Conservation (phyloP, 2,797 vertebrate genomes). For the Schizopygopsis pylzovi region DNA sequence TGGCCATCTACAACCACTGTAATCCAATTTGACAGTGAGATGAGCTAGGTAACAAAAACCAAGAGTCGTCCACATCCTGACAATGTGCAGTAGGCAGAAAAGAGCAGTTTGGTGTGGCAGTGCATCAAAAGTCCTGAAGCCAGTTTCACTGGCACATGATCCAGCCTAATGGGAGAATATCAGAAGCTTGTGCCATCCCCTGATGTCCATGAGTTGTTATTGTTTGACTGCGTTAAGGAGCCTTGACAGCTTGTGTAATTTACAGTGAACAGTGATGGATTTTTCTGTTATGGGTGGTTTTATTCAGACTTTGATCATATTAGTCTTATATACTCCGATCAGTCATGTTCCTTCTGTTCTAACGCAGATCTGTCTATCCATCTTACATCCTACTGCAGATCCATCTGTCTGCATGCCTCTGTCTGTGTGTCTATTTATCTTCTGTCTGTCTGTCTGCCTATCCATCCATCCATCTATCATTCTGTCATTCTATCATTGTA, state of each 20-base stretch:
- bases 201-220: not conserved
- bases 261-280: slow-evolving; percentile 44
- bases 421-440: not conserved
- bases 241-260: slow-evolving; percentile 25
- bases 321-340: not conserved
- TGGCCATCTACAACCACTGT: slow-evolving; percentile 26
- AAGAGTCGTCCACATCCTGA: not conserved
- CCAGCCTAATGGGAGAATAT: slow-evolving; percentile 11
- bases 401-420: not conserved
- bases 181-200: not conserved
- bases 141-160: not conserved
- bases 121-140: not conserved
- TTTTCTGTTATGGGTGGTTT: slow-evolving; percentile 42
- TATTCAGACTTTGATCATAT: slow-evolving; percentile 44
- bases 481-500: not conserved
- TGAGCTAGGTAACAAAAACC: slow-evolving; percentile 3
- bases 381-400: not conserved
- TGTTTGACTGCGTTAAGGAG: slow-evolving; percentile 22
- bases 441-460: not conserved
- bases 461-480: not conserved
- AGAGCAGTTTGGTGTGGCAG: not conserved
- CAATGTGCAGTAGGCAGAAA: slow-evolving; percentile 8
- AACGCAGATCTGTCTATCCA: not conserved
- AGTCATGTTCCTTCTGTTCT: slow-evolving; percentile 1
- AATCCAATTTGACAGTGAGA: slow-evolving; percentile 8